Evolutionary conservation across 2,797 vertebrate genomes (phyloP).

Genomic region (Tragopan temminckii): DNA sequence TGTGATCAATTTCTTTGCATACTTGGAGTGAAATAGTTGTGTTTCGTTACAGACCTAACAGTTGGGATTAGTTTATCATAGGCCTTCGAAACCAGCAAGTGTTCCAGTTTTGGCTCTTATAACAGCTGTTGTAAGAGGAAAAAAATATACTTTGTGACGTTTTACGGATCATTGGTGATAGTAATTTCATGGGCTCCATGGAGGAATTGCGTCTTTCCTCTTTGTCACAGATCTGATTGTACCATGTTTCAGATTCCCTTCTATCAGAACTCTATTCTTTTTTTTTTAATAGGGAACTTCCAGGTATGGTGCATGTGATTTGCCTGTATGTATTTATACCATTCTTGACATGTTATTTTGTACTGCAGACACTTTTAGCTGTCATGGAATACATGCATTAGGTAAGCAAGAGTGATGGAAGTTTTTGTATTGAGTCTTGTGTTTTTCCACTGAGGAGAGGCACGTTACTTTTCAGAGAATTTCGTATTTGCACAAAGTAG

Average conservation of each 20-base stretch:
- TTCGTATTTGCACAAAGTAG: conserved; percentile 30
- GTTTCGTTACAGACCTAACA: background rate
- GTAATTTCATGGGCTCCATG: conserved; percentile 1
- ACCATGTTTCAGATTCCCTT: background rate
- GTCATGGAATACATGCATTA: background rate
- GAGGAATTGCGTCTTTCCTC: conserved; percentile 19
- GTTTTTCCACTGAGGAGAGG: background rate
- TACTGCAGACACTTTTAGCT: background rate
- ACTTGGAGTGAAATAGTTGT: background rate
- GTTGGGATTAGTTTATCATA: background rate
- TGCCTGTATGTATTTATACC: background rate
- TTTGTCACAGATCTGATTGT: background rate
- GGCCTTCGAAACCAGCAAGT: background rate
- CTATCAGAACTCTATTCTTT: background rate
- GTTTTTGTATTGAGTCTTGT: background rate
- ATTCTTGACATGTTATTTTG: background rate
- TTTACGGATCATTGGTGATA: background rate
- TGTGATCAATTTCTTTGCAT: accelerated
- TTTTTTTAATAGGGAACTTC: background rate
- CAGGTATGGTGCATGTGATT: background rate
- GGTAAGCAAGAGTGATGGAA: background rate
- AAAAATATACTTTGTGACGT: background rate
- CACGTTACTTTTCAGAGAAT: background rate
- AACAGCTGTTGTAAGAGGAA: background rate
- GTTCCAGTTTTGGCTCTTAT: background rate